Conservation (phyloP, 1,140 invertebrate species). For the Wasmannia auropunctata region DNA sequence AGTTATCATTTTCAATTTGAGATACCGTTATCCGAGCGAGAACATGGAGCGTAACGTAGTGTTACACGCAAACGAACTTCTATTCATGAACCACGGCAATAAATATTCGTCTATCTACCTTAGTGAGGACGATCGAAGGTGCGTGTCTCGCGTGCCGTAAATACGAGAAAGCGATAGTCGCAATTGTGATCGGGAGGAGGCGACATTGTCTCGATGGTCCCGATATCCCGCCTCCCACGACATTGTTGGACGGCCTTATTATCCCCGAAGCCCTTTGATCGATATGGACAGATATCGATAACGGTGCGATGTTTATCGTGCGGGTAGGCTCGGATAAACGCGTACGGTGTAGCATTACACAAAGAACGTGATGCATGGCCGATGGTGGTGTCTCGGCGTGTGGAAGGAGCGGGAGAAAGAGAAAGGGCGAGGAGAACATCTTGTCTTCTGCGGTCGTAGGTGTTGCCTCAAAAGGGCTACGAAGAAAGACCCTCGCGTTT, state of each 20-base stretch:
- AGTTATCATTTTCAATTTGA: slow-evolving; percentile 1
- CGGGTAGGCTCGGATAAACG: slow-evolving; percentile 69
- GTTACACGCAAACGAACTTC: not conserved
- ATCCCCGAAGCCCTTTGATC: slow-evolving; percentile 68
- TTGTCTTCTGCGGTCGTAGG: slow-evolving; percentile 41
- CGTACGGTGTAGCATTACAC: slow-evolving; percentile 72
- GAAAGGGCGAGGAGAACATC: slow-evolving; percentile 48
- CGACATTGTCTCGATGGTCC: slow-evolving; percentile 55
- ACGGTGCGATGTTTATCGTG: slow-evolving; percentile 69
- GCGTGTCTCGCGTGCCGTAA: slow-evolving; percentile 39
- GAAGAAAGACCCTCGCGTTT: slow-evolving; percentile 23
- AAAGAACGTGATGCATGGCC: slow-evolving; percentile 69
- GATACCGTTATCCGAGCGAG: slow-evolving; percentile 12
- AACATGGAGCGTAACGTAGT: not conserved
- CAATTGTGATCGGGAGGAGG: slow-evolving; percentile 53
- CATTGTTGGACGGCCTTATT: slow-evolving; percentile 67
- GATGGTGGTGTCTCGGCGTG: slow-evolving; percentile 38
- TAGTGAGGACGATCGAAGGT: slow-evolving; percentile 17
- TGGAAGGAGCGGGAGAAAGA: slow-evolving; percentile 19
- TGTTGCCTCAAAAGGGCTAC: slow-evolving; percentile 41
- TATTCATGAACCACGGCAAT: not conserved
- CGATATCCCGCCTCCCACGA: slow-evolving; percentile 65
- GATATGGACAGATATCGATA: slow-evolving; percentile 73
- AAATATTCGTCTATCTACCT: slow-evolving; percentile 40
- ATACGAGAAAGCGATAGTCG: slow-evolving; percentile 45